Percentiles rank a stretch among this genome's conserved stretches.
These are phyloP conservation scores for Balaeniceps rex DNA, from an alignment of 2,113 vertebrate genomes.

Conservation along the genomic window DNA sequence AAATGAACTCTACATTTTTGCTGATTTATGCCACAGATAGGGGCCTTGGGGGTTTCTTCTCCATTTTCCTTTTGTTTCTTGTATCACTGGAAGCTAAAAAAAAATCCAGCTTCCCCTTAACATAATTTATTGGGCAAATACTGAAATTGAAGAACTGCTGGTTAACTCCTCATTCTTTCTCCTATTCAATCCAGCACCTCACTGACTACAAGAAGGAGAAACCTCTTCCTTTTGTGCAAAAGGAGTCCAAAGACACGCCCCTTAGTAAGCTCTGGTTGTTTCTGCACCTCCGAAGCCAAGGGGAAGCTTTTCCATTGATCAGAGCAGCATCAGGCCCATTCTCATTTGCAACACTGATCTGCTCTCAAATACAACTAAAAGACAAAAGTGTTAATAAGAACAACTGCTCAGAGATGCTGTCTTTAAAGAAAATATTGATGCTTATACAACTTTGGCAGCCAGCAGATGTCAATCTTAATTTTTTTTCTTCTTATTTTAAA, in stretches of 20 bases:
- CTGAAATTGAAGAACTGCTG: neutral
- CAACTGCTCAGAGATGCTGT: constrained; percentile 75
- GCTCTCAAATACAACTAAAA: constrained; percentile 67
- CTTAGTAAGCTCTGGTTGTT: neutral
- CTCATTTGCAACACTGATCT: constrained; percentile 60
- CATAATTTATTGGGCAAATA: neutral
- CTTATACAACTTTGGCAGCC: constrained; percentile 67
- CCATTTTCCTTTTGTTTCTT: neutral
- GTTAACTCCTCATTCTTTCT: neutral
- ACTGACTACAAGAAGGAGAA: neutral
- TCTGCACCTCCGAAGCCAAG: neutral
- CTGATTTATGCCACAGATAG: neutral
- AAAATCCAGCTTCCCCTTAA: neutral
- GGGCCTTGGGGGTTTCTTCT: neutral
- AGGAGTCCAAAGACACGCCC: neutral
- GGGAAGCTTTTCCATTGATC: constrained; percentile 32
- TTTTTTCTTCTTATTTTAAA: constrained; percentile 65
- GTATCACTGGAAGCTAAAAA: neutral
- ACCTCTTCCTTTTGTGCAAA: neutral
- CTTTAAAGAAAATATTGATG: constrained; percentile 80
- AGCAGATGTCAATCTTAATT: constrained; percentile 69
- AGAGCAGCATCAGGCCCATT: constrained; percentile 44
- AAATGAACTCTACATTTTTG: neutral
- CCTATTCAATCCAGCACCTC: neutral
- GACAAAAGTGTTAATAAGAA: constrained; percentile 67